Evolutionary conservation across 2,888 invertebrate genomes (phyloP), one percentile per base, ranked within the genome.

Genomic region (Cephus rjabovi): DNA sequence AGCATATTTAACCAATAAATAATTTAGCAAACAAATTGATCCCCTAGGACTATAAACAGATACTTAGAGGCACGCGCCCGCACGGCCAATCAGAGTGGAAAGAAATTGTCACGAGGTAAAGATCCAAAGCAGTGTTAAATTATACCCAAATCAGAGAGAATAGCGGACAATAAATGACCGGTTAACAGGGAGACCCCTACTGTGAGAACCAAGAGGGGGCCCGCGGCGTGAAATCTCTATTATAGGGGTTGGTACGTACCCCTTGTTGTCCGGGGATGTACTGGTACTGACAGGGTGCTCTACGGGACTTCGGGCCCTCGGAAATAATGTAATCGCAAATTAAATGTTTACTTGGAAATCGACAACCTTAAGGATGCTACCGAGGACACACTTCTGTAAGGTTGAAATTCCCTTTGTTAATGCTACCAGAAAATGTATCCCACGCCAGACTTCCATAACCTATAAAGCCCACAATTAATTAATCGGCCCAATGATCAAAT

Each of bases 1-100:
- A 85, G 88, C 87, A 87, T 90, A 89, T 90, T 91, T 90, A 89
- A 89, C 89, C 90, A 90, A 91, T 90, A 91, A 91, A 91, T 91
- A 91, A 91, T 90, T 91, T 89, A 86, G 88, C 91, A 91, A 91
- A 91, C 90, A 90, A 91, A 91, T 91, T 91, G 91, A 91, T 91
- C 91, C 90, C 89, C 85, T 79, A 83, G 86, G 90, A 91, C 91
- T 91, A 91, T 91, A 91, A 91, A 91, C 91, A 91, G 91, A 91
- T 91, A 91, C 91, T 91, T 91, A 91, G 87, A 84, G 90, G 88
- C 91, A 91, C 91, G 90, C 91, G 91, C 80, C 80, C 73, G 81
- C 12, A n/a, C 68, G 70, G 56, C 33, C 69, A 34, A 33, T 33
- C 33, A 31, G 12, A 34, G 71, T 12, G 71, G 71, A 71, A 71